Percentiles rank a stretch among this genome's conserved stretches.
phyloP scores from a whole-genome alignment of 2,797 vertebrate genomes.

The Xyrichtys novacula region DNA sequence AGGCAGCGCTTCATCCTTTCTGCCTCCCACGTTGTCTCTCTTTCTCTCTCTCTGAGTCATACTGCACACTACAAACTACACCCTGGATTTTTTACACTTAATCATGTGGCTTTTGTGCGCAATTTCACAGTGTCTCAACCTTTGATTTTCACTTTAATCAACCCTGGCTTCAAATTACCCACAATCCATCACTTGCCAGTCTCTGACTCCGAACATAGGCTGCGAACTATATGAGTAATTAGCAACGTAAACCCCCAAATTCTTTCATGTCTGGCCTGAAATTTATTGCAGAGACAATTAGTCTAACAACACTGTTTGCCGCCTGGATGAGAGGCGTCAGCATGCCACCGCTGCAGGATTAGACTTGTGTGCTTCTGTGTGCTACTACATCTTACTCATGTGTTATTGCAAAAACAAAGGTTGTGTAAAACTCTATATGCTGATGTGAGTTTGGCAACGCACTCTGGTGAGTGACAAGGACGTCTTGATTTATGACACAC shows the following conservation, averaged over 20 bases:
- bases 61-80: slow-evolving; percentile 31
- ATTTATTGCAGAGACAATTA: slow-evolving; percentile 84
- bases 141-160: slow-evolving; percentile 68
- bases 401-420: slow-evolving; percentile 36
- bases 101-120: slow-evolving; percentile 44
- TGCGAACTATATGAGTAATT: slow-evolving; percentile 76
- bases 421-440: slow-evolving; percentile 33
- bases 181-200: slow-evolving; percentile 43
- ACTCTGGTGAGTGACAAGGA: not conserved
- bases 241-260: slow-evolving; percentile 66
- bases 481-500: slow-evolving; percentile 56
- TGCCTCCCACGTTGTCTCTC: slow-evolving; percentile 49
- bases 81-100: slow-evolving; percentile 18
- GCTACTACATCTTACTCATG: slow-evolving; percentile 30
- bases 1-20: slow-evolving; percentile 25
- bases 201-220: slow-evolving; percentile 32
- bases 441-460: slow-evolving; percentile 46
- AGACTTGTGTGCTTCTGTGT: slow-evolving; percentile 56
- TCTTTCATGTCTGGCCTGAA: slow-evolving; percentile 82
- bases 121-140: slow-evolving; percentile 55
- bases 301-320: slow-evolving; percentile 75
- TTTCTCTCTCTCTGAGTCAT: slow-evolving; percentile 30
- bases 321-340: slow-evolving; percentile 45
- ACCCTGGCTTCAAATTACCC: slow-evolving; percentile 61
- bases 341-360: slow-evolving; percentile 59